Evolutionary conservation across 2,888 invertebrate species (phyloP).

Genomic region (Pseudococcus longispinus): DNA sequence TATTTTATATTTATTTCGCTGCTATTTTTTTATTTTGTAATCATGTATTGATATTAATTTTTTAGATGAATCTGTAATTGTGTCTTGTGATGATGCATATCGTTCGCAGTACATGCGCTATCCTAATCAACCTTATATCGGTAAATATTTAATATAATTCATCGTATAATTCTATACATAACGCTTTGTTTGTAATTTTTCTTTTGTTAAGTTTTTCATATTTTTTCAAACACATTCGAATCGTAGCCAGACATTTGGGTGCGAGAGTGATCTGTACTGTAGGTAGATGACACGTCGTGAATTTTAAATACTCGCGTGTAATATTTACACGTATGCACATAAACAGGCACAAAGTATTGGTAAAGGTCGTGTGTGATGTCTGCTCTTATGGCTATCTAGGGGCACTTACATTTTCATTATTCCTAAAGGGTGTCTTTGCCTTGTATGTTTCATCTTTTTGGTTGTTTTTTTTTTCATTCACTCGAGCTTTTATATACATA

Average conservation of each 20-base stretch:
- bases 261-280: constrained; percentile 62
- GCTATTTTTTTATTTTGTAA: constrained; percentile 4
- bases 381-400: constrained; percentile 18
- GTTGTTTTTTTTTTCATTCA: background rate
- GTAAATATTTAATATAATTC: constrained; percentile 50
- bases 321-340: background rate
- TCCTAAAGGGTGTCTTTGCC: constrained; percentile 6
- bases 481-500: background rate
- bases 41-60: constrained; percentile 45
- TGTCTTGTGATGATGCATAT: constrained; percentile 56
- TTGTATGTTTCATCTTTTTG: background rate
- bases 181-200: constrained; percentile 19
- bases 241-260: constrained; percentile 57
- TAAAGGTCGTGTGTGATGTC: constrained; percentile 9
- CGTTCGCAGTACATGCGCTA: constrained; percentile 55
- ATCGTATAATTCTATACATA: background rate
- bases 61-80: constrained; percentile 54
- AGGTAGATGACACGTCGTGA: background rate
- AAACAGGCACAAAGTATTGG: background rate
- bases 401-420: constrained; percentile 19
- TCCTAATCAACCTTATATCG: constrained; percentile 53
- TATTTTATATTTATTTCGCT: constrained; percentile 13
- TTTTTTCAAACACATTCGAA: background rate
- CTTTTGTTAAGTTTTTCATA: background rate
- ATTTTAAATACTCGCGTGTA: background rate